Percentiles rank a stretch among this genome's conserved stretches.
Evolutionary conservation across 2,888 invertebrate species (phyloP).

Genomic region (Drosophila conformis): DNA sequence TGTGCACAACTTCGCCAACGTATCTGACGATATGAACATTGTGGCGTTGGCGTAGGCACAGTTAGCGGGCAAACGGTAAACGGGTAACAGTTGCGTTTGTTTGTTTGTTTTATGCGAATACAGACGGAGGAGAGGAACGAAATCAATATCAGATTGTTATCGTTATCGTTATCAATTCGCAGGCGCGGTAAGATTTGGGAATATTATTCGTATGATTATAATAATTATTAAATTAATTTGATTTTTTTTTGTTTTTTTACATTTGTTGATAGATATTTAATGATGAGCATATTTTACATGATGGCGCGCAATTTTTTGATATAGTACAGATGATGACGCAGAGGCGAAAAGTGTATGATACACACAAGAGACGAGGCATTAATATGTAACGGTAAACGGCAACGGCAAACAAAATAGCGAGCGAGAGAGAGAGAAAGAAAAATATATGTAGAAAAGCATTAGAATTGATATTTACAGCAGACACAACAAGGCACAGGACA

Average conservation of each 20-base stretch:
- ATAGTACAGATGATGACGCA: constrained; percentile 45
- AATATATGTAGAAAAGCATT: constrained; percentile 54
- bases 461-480: constrained; percentile 49
- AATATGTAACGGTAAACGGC: constrained; percentile 46
- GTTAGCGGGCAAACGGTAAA: constrained; percentile 35
- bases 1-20: constrained; percentile 90
- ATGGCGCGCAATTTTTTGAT: constrained; percentile 9
- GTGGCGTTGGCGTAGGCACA: constrained; percentile 27
- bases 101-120: constrained; percentile 24
- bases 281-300: constrained; percentile 49
- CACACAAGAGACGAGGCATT: constrained; percentile 35
- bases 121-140: constrained; percentile 27
- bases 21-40: constrained; percentile 85
- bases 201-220: constrained; percentile 14
- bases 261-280: constrained; percentile 21
- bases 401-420: constrained; percentile 52
- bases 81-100: constrained; percentile 41
- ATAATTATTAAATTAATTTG: constrained; percentile 24
- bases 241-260: constrained; percentile 18
- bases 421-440: constrained; percentile 23
- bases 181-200: constrained; percentile 31
- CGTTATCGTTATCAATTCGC: constrained; percentile 52
- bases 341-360: constrained; percentile 48
- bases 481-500: constrained; percentile 5
- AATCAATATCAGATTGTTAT: constrained; percentile 53